phyloP scores from a whole-genome alignment of 2,888 invertebrate genomes.

The Ochropacha duplaris region DNA sequence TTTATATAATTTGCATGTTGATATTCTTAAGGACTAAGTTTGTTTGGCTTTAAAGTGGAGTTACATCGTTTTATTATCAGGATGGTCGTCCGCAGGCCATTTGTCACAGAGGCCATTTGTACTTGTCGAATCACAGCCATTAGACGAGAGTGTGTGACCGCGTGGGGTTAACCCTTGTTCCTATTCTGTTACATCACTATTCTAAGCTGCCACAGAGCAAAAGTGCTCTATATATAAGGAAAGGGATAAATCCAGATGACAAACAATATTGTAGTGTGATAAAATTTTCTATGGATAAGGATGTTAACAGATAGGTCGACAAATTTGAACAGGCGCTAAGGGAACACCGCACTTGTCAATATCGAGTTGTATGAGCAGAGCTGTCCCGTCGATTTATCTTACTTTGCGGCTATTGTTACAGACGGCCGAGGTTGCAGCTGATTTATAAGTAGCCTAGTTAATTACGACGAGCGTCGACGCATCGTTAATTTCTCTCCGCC shows the following conservation, averaged over 20 bases:
- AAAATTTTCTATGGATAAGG: conserved; percentile 30
- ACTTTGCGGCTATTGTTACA: conserved; percentile 77
- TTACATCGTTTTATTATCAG: conserved; percentile 65
- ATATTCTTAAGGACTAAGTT: conserved; percentile 56
- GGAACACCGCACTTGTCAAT: conserved; percentile 70
- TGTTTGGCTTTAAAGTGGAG: conserved; percentile 63
- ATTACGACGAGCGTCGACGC: conserved; percentile 68
- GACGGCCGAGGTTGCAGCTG: conserved; percentile 66
- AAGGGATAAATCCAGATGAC: conserved; percentile 27
- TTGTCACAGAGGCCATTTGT: conserved; percentile 83
- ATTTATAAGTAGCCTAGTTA: conserved; percentile 77
- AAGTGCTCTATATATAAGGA: conserved; percentile 19
- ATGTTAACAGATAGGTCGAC: conserved; percentile 29
- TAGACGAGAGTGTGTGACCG: conserved; percentile 82
- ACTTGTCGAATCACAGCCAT: conserved; percentile 84
- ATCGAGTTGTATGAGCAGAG: conserved; percentile 69
- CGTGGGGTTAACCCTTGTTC: conserved; percentile 69
- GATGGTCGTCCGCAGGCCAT: conserved; percentile 78
- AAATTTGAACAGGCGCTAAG: conserved; percentile 48
- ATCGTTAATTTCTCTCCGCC: conserved; percentile 66
- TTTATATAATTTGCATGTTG: not conserved
- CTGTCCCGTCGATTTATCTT: conserved; percentile 78
- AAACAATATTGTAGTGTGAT: conserved; percentile 8
- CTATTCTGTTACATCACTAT: conserved; percentile 52
- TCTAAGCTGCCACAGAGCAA: conserved; percentile 51